Percentiles rank a stretch among this genome's conserved stretches.
Evolutionary conservation across 2,797 vertebrate species (phyloP).

Genomic region (Capromys pilorides): DNA sequence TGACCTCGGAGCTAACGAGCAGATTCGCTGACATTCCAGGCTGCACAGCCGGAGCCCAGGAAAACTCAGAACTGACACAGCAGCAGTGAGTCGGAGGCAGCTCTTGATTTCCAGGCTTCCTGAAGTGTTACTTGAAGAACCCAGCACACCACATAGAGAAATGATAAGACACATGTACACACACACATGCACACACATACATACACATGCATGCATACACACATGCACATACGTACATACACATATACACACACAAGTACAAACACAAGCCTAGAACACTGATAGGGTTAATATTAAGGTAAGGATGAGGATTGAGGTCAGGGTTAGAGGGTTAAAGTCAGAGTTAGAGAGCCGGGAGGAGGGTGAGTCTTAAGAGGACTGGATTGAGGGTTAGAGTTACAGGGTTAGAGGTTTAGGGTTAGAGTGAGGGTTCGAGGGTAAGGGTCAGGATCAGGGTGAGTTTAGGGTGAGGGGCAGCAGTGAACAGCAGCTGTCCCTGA

Average conservation of each 20-base stretch:
- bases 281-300: neutral
- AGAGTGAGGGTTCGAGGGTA: neutral
- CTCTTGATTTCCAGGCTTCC: neutral
- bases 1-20: too few relatives aligned
- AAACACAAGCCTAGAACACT: neutral
- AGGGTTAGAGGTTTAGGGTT: neutral
- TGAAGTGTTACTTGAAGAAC: neutral
- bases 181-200: too few relatives aligned
- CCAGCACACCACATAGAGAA: neutral
- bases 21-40: neutral
- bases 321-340: neutral
- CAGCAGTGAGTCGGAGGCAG: accelerated
- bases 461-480: neutral
- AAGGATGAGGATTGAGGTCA: neutral
- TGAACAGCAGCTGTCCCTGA: neutral
- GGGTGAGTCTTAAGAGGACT: neutral
- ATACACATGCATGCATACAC: neutral
- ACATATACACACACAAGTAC: too few relatives aligned
- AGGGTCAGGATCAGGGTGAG: neutral
- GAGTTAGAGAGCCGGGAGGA: neutral
- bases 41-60: neutral
- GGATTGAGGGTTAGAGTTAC: neutral
- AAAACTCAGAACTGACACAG: neutral
- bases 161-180: neutral
- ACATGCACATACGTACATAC: neutral